These are phyloP conservation scores for Scaptomyza tumidula DNA, from an alignment of 2,888 invertebrate species.

Conservation along the genomic window DNA sequence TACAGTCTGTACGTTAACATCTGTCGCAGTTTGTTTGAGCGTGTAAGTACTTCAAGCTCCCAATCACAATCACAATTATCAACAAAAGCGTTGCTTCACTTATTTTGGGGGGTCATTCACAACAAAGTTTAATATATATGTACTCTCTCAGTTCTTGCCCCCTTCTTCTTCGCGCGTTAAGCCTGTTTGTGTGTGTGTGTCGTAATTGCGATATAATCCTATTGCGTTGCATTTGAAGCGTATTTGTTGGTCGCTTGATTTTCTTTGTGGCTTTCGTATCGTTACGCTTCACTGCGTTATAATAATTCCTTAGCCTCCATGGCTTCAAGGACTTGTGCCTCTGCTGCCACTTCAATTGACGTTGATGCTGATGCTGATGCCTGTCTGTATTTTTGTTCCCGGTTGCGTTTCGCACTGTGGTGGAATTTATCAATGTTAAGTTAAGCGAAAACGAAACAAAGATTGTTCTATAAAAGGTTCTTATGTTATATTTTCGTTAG, in stretches of 20 bases:
- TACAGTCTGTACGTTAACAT: constrained; percentile 95
- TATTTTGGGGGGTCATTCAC: constrained; percentile 19
- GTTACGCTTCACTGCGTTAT: constrained; percentile 48
- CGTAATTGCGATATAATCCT: constrained; percentile 69
- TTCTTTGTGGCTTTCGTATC: constrained; percentile 54
- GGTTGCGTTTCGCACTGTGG: constrained; percentile 39
- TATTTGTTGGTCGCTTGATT: constrained; percentile 56
- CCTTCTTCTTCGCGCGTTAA: not conserved
- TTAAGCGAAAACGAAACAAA: not conserved
- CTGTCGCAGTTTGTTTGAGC: constrained; percentile 96
- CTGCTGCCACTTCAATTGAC: constrained; percentile 48
- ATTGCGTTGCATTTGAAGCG: constrained; percentile 64
- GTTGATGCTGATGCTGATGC: constrained; percentile 1
- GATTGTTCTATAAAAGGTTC: too few relatives aligned
- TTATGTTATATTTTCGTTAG: too few relatives aligned
- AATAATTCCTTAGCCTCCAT: constrained; percentile 53
- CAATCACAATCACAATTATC: constrained; percentile 49
- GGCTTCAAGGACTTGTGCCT: constrained; percentile 21
- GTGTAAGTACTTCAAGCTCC: constrained; percentile 86
- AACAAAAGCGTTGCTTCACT: constrained; percentile 30
- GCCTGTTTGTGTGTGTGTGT: constrained; percentile 5
- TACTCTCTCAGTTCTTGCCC: not conserved
- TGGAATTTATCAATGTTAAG: not conserved
- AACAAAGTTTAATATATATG: not conserved
- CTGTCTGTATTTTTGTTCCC: constrained; percentile 2